These are phyloP conservation scores for Scelioninae gen. 1 DNA, from an alignment of 2,888 invertebrate species.

Conservation along the genomic window DNA sequence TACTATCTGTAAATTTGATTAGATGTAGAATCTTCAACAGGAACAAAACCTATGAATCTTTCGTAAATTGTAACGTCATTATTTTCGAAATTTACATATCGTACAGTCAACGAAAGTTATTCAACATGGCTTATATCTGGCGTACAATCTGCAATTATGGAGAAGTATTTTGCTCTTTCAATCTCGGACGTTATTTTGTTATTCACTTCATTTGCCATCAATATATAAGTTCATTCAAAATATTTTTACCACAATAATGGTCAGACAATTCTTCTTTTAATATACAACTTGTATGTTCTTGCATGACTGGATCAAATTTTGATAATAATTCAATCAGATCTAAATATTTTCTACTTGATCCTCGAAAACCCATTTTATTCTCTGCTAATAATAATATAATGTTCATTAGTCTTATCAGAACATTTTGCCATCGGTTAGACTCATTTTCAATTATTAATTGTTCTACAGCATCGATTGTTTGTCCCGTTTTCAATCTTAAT, in stretches of 20 bases:
- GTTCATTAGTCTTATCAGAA: slow-evolving; percentile 19
- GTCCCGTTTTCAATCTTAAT: no score
- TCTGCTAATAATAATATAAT: slow-evolving; percentile 15
- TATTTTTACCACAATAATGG: slow-evolving; percentile 57
- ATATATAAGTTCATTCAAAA: slow-evolving; percentile 61
- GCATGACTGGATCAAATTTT: slow-evolving; percentile 78
- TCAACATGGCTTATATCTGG: slow-evolving; percentile 76
- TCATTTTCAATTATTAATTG: not conserved
- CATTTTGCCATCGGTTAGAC: slow-evolving; percentile 13
- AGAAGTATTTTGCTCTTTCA: slow-evolving; percentile 70
- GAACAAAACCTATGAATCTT: no score
- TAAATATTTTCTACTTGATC: slow-evolving; percentile 77
- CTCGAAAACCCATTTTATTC: slow-evolving; percentile 27
- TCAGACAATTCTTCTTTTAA: slow-evolving; percentile 14
- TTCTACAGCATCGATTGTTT: not conserved
- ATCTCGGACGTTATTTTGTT: slow-evolving; percentile 18
- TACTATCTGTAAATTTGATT: no score
- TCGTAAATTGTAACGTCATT: no score
- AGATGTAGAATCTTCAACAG: no score
- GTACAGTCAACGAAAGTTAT: slow-evolving; percentile 76
- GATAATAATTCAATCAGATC: slow-evolving; percentile 77
- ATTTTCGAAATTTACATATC: slow-evolving; percentile 19
- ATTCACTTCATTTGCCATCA: slow-evolving; percentile 73
- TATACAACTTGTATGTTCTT: slow-evolving; percentile 76
- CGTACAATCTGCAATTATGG: slow-evolving; percentile 74